Conservation (phyloP, 2,113 vertebrate species). For the Peucedramus taeniatus region DNA sequence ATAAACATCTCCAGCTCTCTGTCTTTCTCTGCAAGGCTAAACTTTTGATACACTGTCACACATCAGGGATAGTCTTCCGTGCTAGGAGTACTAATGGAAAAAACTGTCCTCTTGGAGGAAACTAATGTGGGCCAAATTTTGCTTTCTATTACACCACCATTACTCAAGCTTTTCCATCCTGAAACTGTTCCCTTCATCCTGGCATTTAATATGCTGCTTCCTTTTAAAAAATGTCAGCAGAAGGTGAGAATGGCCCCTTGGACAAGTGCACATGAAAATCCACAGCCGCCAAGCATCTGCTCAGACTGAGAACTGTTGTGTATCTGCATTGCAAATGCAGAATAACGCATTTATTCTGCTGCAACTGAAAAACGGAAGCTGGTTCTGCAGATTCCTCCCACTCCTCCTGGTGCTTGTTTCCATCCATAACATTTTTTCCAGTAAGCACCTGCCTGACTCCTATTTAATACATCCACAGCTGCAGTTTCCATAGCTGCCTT, state of each 20-base stretch:
- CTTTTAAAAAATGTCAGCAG: background rate
- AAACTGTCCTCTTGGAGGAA: background rate
- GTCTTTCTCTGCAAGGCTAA: background rate
- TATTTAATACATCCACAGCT: constrained; percentile 58
- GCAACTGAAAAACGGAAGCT: constrained; percentile 49
- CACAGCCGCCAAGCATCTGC: background rate
- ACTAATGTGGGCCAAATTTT: constrained; percentile 5
- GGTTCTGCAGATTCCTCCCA: constrained; percentile 54
- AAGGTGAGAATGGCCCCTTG: constrained; percentile 18
- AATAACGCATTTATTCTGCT: constrained; percentile 41
- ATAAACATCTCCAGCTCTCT: background rate
- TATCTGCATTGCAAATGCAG: constrained; percentile 54
- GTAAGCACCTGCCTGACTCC: constrained; percentile 56
- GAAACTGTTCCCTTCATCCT: constrained; percentile 1
- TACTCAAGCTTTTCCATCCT: constrained; percentile 37
- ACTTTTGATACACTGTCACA: background rate
- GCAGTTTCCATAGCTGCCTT: constrained; percentile 59
- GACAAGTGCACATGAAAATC: background rate
- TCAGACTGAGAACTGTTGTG: constrained; percentile 3
- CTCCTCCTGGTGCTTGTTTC: constrained; percentile 57
- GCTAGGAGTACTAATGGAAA: background rate
- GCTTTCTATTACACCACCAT: constrained; percentile 40
- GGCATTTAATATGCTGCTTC: background rate
- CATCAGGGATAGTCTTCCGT: background rate
- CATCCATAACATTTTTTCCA: constrained; percentile 60